Percentiles rank a stretch among this genome's conserved stretches.
phyloP scores from a whole-genome alignment of 1,140 invertebrate species.

The Mycetomoellerius zeteki region DNA sequence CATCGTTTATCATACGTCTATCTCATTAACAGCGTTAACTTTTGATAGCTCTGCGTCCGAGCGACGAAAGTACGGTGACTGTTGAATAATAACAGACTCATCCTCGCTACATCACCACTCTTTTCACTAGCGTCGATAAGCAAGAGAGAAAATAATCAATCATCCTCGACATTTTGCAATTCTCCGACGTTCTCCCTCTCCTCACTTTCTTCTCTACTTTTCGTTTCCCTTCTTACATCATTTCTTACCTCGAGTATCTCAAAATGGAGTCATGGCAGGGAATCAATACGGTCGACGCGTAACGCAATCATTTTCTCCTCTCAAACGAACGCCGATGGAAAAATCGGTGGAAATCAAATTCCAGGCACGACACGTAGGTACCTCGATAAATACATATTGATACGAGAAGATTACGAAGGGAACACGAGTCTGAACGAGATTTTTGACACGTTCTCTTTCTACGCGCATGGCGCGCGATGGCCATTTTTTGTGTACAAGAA shows the following conservation, averaged over 20 bases:
- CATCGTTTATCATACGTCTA: constrained; percentile 5
- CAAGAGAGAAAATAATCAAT: constrained; percentile 58
- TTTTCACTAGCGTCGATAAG: constrained; percentile 44
- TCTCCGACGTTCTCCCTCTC: constrained; percentile 23
- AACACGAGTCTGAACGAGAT: background rate
- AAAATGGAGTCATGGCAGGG: constrained; percentile 42
- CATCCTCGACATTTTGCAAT: constrained; percentile 58
- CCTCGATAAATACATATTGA: constrained; percentile 57
- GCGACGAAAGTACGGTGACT: background rate
- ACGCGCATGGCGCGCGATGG: background rate
- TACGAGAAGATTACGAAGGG: constrained; percentile 26
- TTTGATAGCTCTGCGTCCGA: background rate
- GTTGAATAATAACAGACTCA: constrained; percentile 56
- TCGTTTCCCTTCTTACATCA: constrained; percentile 41
- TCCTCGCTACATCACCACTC: background rate
- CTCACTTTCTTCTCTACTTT: background rate
- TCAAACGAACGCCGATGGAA: constrained; percentile 2
- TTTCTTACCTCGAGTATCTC: constrained; percentile 58
- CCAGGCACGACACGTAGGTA: constrained; percentile 20
- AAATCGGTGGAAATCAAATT: constrained; percentile 43
- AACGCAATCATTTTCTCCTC: constrained; percentile 48
- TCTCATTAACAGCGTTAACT: constrained; percentile 18
- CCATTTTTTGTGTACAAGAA: background rate
- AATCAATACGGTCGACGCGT: constrained; percentile 51
- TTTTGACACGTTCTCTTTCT: constrained; percentile 20